Evolutionary conservation across 1,140 invertebrate species (phyloP), one percentile per base, ranked within the genome.

Genomic region (Luehdorfia chinensis): DNA sequence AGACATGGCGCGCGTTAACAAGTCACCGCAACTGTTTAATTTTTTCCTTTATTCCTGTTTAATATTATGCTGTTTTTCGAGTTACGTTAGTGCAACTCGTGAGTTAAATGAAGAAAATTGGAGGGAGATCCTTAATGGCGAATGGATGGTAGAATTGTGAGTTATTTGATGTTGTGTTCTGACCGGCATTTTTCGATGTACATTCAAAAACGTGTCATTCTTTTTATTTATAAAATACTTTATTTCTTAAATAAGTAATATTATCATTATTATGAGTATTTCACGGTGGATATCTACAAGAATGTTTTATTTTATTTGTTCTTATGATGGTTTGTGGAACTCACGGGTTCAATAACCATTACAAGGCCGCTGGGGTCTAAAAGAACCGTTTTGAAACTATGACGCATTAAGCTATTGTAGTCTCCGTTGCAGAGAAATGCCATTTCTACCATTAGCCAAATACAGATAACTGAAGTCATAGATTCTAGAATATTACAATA

Each of bases 121-220:
- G 81, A 72, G 53, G 41, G 63, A 81, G 34, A 81, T 85, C 36
- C 70, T 85, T 15, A 70, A 85, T 16, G 81, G 81, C 31, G 81
- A 85, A 73, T 85, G 81, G 81, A 76, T 85, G 81, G 76, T 85
- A 15, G 76, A 85, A 76, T 85, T 85, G 81, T 85, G 55, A 85
- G 81, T 85, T 66, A 44, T 60, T 54, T 62, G 4, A 39, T 15
- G 19, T 45, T 44, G n/a, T 27, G 6, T 51, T 27, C 28, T n/a
- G 39, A 58, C 62, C 68, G 67, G 75, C 71, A 71, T 66, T 58
- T 19, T 66, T 47, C 33, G 52, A 51, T 18, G 23, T 43, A 43
- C 55, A 46, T 21, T 54, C 50, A 43, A 58, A 63, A 80, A 85
- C 81, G 81, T 83, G 81, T 81, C 68, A 75, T 34, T 57, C 52